Base-by-base conservation (phyloP, 2,888 invertebrate species). In the Bedellia somnulentella region DNA sequence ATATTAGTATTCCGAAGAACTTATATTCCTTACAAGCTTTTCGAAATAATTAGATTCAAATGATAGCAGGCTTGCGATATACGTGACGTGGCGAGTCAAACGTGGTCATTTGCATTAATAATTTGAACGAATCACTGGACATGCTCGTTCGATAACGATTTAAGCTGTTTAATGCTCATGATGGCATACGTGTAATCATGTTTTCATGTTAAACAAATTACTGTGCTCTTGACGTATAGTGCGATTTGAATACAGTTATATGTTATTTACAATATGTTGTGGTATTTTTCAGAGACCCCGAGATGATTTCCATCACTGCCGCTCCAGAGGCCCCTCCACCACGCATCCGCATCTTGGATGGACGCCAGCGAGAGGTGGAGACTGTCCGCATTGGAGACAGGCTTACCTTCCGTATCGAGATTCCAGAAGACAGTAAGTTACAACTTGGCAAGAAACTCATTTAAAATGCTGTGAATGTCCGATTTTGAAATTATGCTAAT, bases 261-360 rank as follows among this genome's bases (percentile, higher is more conserved):
- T 6, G 18, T 6, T 5, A 18, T 18, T 6, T 18, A 18, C 18
- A 6, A 6, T 18, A 18, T 9, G 33, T 15, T 14, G 25, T 15
- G 9, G 35, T 13, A 30, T 36, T 37, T 49, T 52, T 11, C 70
- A 87, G 90, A 58, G 94, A 94, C 71, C 93, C 93, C 35, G 94
- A 94, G 68, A 94, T 93, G 88, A 93, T 94, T 53, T 93, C 93
- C 55, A 93, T 94, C 58, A 94, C 93, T 15, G 93, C 93, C 18
- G 93, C 94, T 11, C 94, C 94, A 1, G 93, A 93, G 71, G 94
- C 94, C 14, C 94, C 94, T 26, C 89, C 94, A 42, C 94, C 94
- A 52, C 88, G 92, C 52, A 94, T 94, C 50, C 86, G 92, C 42
- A 94, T 94, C 52, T 78, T 94, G 66, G 93, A 94, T 62, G 85